These are phyloP conservation scores for Pasiphila rectangulata DNA, from an alignment of 2,888 invertebrate species.

Conservation along the genomic window DNA sequence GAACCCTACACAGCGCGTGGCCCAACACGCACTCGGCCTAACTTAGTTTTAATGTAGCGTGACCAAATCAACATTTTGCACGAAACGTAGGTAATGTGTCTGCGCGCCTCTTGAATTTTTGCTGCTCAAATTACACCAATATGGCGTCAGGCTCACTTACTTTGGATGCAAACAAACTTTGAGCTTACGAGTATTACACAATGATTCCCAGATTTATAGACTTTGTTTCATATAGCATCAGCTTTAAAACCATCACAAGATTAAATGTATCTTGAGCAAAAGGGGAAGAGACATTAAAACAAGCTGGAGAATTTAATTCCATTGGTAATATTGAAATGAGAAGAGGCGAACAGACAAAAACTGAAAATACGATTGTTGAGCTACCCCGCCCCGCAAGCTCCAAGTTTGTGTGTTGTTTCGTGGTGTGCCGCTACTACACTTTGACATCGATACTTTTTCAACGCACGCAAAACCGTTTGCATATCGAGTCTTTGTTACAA, in stretches of 20 bases:
- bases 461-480: constrained; percentile 8
- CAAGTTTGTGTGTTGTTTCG: constrained; percentile 38
- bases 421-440: constrained; percentile 24
- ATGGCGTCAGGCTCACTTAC: neutral
- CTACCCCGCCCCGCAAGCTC: constrained; percentile 45
- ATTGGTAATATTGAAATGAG: constrained; percentile 62
- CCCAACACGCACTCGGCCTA: too few relatives aligned
- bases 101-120: too few relatives aligned
- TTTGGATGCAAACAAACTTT: neutral
- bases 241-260: constrained; percentile 22
- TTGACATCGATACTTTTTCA: constrained; percentile 41
- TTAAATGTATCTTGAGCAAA: constrained; percentile 37
- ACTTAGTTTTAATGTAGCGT: too few relatives aligned
- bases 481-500: constrained; percentile 8
- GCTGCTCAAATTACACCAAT: neutral
- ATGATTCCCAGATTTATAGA: constrained; percentile 9
- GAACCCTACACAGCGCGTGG: too few relatives aligned
- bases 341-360: constrained; percentile 59
- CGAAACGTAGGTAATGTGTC: too few relatives aligned
- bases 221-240: constrained; percentile 19
- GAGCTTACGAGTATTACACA: neutral
- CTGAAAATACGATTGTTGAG: constrained; percentile 63
- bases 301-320: constrained; percentile 66
- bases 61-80: neutral
- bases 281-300: constrained; percentile 57